A percentile compares a stretch with the other conserved stretches of the same genome.
Conservation (phyloP, 2,888 invertebrate species). For the Cataglyphis livida region DNA sequence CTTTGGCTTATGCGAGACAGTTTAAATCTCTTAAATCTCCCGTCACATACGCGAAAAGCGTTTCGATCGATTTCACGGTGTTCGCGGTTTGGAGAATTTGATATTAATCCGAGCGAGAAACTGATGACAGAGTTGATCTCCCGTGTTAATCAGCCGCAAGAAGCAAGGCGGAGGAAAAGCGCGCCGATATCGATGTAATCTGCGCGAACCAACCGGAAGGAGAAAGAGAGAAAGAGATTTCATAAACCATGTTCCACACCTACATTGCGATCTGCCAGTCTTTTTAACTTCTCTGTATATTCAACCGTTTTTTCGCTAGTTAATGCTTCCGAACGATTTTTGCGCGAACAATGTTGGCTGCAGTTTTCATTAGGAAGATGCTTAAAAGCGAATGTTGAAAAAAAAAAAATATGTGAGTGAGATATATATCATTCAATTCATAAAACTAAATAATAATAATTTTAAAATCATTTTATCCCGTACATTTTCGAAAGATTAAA, state of each 20-base stretch:
- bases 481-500: background rate
- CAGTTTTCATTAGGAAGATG: background rate
- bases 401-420: background rate
- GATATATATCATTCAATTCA: background rate
- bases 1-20: background rate
- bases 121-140: conserved; percentile 70
- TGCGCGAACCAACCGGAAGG: conserved; percentile 30
- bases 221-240: background rate
- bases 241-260: conserved; percentile 38
- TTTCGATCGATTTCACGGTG: conserved; percentile 57
- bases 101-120: conserved; percentile 71
- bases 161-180: conserved; percentile 41
- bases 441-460: conserved; percentile 14
- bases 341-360: background rate
- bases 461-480: background rate
- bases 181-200: conserved; percentile 55
- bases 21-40: conserved; percentile 19
- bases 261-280: conserved; percentile 54
- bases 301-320: background rate
- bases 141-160: conserved; percentile 71
- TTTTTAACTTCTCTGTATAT: background rate
- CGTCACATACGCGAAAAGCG: conserved; percentile 30
- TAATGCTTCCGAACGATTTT: background rate
- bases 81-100: conserved; percentile 61
- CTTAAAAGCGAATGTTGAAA: background rate